Conservation (phyloP, 1,140 invertebrate species). For the Eumaeus atala region DNA sequence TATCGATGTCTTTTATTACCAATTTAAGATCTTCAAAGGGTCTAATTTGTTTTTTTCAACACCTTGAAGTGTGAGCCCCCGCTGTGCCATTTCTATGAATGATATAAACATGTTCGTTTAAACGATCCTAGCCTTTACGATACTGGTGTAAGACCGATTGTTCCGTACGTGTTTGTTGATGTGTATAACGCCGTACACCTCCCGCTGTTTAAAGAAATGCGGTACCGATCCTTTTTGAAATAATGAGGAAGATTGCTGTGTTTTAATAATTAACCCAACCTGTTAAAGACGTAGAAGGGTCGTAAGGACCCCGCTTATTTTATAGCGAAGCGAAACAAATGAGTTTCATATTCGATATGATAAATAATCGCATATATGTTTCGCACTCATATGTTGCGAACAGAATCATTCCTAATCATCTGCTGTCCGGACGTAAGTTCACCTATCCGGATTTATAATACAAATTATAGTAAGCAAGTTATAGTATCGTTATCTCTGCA, state of each 20-base stretch:
- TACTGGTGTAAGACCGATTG: not conserved
- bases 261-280: not conserved
- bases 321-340: too few species aligned
- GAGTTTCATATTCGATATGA: too few species aligned
- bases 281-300: too few species aligned
- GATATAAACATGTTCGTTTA: not conserved
- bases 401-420: too few species aligned
- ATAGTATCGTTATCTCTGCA: too few species aligned
- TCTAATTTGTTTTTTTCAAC: constrained; percentile 29
- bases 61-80: constrained; percentile 23
- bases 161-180: not conserved
- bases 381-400: too few species aligned
- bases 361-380: too few species aligned
- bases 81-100: constrained; percentile 15
- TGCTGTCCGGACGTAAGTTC: too few species aligned
- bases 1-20: constrained; percentile 11
- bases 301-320: too few species aligned
- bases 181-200: not conserved
- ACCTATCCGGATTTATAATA: too few species aligned
- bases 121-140: constrained; percentile 1
- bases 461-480: too few species aligned
- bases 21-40: constrained; percentile 19
- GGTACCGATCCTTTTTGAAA: not conserved
- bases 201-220: constrained; percentile 1
- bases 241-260: constrained; percentile 5